Percentiles rank a stretch among this genome's conserved stretches.
Evolutionary conservation across 2,113 vertebrate genomes (phyloP).

Genomic region (Phyllopteryx taeniolatus): DNA sequence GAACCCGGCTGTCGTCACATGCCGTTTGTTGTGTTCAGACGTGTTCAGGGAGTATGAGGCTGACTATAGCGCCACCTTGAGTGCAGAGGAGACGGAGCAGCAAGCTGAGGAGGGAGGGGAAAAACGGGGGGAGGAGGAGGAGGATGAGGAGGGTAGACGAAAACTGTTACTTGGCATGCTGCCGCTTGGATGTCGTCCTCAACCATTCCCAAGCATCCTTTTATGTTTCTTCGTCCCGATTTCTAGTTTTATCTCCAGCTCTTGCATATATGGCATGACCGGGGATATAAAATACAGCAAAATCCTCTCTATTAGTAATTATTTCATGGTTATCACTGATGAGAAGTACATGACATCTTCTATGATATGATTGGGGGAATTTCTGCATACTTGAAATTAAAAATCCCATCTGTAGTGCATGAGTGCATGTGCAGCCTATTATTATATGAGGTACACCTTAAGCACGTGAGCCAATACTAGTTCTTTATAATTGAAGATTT

Average conservation of each 20-base stretch:
- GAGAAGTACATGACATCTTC: neutral
- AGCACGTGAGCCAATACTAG: neutral
- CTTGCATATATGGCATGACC: slow-evolving; percentile 14
- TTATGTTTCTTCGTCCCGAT: slow-evolving; percentile 2
- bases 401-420: neutral
- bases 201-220: slow-evolving; percentile 17
- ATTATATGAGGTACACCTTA: neutral
- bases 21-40: slow-evolving; percentile 61
- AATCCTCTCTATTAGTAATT: slow-evolving; percentile 25
- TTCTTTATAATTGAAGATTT: neutral
- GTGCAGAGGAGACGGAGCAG: slow-evolving; percentile 53
- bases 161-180: slow-evolving; percentile 58
- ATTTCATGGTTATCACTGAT: neutral
- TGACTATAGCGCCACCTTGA: slow-evolving; percentile 62
- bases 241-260: neutral
- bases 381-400: neutral
- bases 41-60: slow-evolving; percentile 69
- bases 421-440: slow-evolving; percentile 1
- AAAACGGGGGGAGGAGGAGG: slow-evolving; percentile 36
- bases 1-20: slow-evolving; percentile 13
- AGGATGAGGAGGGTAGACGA: slow-evolving; percentile 62
- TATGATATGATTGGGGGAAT: neutral
- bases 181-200: slow-evolving; percentile 25
- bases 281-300: slow-evolving; percentile 23
- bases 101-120: slow-evolving; percentile 53